These are phyloP conservation scores for Falco cherrug DNA, from an alignment of 2,797 vertebrate genomes.

Conservation along the genomic window DNA sequence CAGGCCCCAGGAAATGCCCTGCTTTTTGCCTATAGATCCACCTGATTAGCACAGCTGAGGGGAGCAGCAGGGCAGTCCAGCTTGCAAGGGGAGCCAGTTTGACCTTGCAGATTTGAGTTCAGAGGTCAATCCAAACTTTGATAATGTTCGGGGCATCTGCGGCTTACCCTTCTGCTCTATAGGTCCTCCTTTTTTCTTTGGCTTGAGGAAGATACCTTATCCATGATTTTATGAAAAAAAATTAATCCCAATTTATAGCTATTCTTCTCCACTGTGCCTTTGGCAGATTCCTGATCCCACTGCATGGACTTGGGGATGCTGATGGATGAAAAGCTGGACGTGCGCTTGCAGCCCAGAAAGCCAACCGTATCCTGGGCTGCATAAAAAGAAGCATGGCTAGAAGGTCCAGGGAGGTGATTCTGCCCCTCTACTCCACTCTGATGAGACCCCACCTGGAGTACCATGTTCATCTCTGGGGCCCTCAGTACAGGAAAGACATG, in stretches of 20 bases:
- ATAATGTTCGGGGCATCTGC: fast-evolving
- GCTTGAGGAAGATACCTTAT: neutral
- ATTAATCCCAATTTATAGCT: neutral
- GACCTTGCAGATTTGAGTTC: neutral
- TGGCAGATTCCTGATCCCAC: neutral
- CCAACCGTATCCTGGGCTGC: no score
- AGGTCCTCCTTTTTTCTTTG: neutral
- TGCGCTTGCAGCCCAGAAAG: no score
- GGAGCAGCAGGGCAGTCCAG: neutral
- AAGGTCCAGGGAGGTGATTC: no score
- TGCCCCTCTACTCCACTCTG: no score
- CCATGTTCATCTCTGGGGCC: no score
- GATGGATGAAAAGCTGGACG: neutral
- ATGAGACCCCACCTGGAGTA: no score
- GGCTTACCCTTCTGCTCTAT: neutral
- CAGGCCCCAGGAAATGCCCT: conserved; percentile 34
- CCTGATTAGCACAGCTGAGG: neutral
- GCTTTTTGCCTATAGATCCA: conserved; percentile 35
- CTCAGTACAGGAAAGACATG: no score
- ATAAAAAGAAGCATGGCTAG: no score
- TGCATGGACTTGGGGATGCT: neutral
- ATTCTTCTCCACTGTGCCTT: neutral
- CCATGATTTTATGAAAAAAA: neutral
- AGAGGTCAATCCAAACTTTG: neutral
- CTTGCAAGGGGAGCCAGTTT: fast-evolving